A percentile compares a stretch with the other conserved stretches of the same genome.
Conservation (phyloP, 2,797 vertebrate genomes). For the Fringilla coelebs region DNA sequence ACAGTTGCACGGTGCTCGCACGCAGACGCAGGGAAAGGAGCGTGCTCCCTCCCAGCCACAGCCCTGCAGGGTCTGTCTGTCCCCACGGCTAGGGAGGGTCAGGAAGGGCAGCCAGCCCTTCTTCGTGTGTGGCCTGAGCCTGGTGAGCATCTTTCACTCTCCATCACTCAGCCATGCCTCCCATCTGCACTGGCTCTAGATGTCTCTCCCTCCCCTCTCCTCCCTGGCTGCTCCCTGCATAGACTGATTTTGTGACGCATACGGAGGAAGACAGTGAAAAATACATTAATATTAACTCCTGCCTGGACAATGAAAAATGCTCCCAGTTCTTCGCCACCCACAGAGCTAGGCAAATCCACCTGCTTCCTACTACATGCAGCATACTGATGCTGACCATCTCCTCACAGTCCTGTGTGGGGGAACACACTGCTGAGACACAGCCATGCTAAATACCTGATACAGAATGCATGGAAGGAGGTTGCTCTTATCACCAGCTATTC, state of each 20-base stretch:
- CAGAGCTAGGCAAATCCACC: not conserved
- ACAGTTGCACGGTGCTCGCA: fast-evolving
- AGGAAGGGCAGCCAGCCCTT: not conserved
- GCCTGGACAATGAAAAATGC: not conserved
- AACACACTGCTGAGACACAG: not conserved
- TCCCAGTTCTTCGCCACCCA: not conserved
- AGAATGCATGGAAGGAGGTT: not conserved
- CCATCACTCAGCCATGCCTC: not conserved
- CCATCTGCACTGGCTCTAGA: not conserved
- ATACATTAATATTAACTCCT: not conserved
- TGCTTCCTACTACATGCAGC: not conserved
- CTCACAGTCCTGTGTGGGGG: not conserved
- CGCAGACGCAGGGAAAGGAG: fast-evolving
- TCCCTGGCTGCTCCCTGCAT: not conserved
- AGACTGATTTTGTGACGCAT: not conserved
- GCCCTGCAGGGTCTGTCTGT: not conserved
- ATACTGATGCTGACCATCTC: not conserved
- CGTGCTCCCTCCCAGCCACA: not conserved
- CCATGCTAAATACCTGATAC: not conserved
- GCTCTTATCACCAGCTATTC: not conserved
- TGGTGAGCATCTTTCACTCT: not conserved
- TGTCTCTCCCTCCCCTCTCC: not conserved
- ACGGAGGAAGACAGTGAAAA: not conserved
- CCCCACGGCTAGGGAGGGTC: not conserved
- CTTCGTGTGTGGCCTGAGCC: not conserved